These are phyloP conservation scores for Emydura subglobosa DNA, from an alignment of 2,113 vertebrate species.

Conservation along the genomic window DNA sequence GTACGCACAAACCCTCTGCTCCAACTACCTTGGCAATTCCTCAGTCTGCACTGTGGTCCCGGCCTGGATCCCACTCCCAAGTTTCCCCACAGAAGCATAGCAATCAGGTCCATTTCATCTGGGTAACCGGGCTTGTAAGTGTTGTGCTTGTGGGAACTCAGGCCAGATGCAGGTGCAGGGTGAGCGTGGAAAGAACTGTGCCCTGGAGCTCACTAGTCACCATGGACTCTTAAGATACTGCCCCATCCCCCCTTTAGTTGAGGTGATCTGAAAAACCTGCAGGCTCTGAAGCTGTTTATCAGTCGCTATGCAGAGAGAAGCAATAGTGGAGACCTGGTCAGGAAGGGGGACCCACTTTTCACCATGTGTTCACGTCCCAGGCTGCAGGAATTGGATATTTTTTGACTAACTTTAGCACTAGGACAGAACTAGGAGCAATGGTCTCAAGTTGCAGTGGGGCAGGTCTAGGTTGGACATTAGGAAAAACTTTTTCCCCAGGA, in stretches of 20 bases:
- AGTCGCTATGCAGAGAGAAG: background rate
- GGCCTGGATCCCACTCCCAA: background rate
- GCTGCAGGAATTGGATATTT: background rate
- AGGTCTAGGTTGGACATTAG: too few species aligned
- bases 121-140: background rate
- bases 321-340: background rate
- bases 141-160: rapidly evolving
- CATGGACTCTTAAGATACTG: background rate
- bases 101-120: background rate
- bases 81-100: background rate
- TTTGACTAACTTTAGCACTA: background rate
- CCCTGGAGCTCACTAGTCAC: background rate
- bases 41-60: background rate
- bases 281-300: background rate
- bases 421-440: too few species aligned
- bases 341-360: background rate
- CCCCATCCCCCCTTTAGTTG: background rate
- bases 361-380: background rate
- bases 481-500: too few species aligned
- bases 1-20: background rate
- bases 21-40: background rate
- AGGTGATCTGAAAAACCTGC: too few species aligned
- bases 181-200: too few species aligned
- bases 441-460: too few species aligned
- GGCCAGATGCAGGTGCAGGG: background rate